Conservation (phyloP, 2,888 invertebrate species). For the Aleiodes alternator region DNA sequence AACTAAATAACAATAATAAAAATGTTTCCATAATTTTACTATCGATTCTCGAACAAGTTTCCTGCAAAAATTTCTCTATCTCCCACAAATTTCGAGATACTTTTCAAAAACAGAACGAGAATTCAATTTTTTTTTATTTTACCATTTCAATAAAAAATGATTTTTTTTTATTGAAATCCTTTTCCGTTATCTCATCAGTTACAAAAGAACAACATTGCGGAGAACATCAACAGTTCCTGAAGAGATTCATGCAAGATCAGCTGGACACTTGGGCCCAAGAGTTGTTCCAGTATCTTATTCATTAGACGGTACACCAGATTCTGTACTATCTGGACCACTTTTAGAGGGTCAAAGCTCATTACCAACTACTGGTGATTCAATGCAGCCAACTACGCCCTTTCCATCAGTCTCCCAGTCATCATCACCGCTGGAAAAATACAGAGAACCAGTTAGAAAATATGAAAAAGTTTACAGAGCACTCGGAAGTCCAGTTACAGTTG, state of each 20-base stretch:
- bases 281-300: conserved; percentile 59
- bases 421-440: conserved; percentile 53
- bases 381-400: conserved; percentile 62
- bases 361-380: conserved; percentile 64
- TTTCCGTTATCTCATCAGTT: conserved; percentile 48
- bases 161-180: neutral
- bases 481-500: conserved; percentile 73
- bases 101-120: too few relatives aligned
- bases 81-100: too few relatives aligned
- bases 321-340: conserved; percentile 62
- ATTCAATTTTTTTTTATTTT: neutral
- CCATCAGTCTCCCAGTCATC: conserved; percentile 60
- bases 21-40: too few relatives aligned
- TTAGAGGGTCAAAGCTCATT: conserved; percentile 59
- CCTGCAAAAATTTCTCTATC: too few relatives aligned
- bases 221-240: conserved; percentile 68
- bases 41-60: neutral
- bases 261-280: conserved; percentile 56
- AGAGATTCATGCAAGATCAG: conserved; percentile 55
- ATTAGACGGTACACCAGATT: conserved; percentile 65
- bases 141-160: too few relatives aligned
- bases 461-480: conserved; percentile 64
- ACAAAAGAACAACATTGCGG: conserved; percentile 57
- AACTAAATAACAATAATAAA: too few relatives aligned
- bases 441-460: conserved; percentile 44